A percentile compares a stretch with the other conserved stretches of the same genome.
Conservation (phyloP, 35 echinoderm and acorn worm species). For the Lytechinus variegatus region DNA sequence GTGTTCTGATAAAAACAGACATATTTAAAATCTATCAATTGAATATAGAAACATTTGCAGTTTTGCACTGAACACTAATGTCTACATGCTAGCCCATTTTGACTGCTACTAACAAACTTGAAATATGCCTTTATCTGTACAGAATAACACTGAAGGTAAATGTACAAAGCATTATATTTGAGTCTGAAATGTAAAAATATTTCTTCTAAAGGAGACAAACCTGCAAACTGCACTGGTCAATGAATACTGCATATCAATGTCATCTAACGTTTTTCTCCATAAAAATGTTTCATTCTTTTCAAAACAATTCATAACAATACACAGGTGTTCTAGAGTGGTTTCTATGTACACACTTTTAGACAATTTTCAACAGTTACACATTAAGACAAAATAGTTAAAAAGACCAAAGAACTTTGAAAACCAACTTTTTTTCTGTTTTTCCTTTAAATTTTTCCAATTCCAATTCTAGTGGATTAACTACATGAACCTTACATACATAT, state of each 20-base stretch:
- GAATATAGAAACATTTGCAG: background rate
- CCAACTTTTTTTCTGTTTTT: background rate
- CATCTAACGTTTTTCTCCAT: background rate
- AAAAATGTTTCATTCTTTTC: background rate
- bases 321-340: background rate
- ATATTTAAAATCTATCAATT: background rate
- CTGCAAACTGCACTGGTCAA: background rate
- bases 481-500: background rate
- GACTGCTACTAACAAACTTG: background rate
- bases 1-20: constrained; percentile 3
- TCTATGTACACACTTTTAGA: constrained; percentile 14
- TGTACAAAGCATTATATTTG: constrained; percentile 36
- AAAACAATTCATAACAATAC: background rate
- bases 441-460: background rate
- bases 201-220: background rate
- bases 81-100: background rate
- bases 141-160: background rate
- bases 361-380: background rate
- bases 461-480: background rate
- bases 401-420: background rate
- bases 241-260: constrained; percentile 32
- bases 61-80: background rate
- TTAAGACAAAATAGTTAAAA: background rate
- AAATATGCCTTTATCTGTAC: constrained; percentile 13
- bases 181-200: constrained; percentile 43